phyloP scores from a whole-genome alignment of 2,113 vertebrate species.

The Aplodontia rufa region DNA sequence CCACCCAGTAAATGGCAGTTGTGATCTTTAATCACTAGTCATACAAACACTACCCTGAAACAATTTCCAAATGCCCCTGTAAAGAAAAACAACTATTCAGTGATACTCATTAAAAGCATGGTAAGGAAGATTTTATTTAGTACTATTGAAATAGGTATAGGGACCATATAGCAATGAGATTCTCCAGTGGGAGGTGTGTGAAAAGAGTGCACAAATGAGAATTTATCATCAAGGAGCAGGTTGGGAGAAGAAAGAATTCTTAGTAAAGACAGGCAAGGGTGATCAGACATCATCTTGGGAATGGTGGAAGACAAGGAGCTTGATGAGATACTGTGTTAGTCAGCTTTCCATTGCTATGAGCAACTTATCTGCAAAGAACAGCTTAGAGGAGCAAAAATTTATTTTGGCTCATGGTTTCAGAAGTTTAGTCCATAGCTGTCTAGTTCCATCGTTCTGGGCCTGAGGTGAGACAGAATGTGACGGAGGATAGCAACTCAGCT shows the following conservation, averaged over 20 bases:
- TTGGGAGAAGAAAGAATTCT: background rate
- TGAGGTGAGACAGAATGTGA: no score
- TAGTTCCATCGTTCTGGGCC: no score
- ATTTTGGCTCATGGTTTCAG: no score
- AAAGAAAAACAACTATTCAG: background rate
- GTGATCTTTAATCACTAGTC: background rate
- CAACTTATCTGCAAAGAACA: no score
- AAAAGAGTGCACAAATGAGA: background rate
- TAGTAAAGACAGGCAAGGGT: background rate
- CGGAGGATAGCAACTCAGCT: no score
- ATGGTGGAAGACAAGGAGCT: rapidly evolving
- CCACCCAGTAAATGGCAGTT: background rate
- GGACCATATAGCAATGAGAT: background rate
- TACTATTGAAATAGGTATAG: background rate
- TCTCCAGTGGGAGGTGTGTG: background rate
- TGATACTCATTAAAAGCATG: background rate
- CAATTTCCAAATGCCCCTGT: background rate
- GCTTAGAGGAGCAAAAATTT: no score
- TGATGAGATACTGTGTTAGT: no score
- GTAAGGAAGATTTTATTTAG: no score
- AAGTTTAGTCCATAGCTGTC: no score
- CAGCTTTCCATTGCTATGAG: no score
- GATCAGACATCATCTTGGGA: no score
- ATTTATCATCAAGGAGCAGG: background rate
- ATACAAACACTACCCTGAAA: background rate